phyloP scores from a whole-genome alignment of 2,888 invertebrate genomes.

The Protula sp. region DNA sequence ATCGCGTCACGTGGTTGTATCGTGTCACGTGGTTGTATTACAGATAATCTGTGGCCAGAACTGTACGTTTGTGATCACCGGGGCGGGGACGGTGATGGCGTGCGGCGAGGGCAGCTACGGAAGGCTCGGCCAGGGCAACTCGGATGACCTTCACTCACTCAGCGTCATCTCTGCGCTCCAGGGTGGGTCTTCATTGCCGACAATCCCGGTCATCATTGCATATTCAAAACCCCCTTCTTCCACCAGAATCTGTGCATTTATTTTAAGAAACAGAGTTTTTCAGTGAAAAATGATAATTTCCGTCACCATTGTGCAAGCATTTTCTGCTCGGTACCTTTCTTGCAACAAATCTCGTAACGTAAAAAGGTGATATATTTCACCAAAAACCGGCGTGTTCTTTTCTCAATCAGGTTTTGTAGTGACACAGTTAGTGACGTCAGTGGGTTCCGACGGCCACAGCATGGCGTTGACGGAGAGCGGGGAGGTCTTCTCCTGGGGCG shows the following conservation, averaged over 20 bases:
- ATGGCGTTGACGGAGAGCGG: slow-evolving; percentile 64
- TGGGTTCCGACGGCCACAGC: slow-evolving; percentile 65
- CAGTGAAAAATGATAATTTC: too few species aligned
- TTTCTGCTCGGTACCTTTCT: too few species aligned
- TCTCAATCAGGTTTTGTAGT: slow-evolving; percentile 65
- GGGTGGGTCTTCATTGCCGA: too few species aligned
- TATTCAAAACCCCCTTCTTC: too few species aligned
- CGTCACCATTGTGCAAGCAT: too few species aligned
- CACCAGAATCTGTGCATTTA: too few species aligned
- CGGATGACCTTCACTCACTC: slow-evolving; percentile 61
- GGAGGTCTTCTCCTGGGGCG: slow-evolving; percentile 66
- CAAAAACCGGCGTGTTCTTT: too few species aligned
- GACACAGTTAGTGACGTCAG: slow-evolving; percentile 62
- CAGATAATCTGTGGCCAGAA: slow-evolving; percentile 65
- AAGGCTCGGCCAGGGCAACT: slow-evolving; percentile 63
- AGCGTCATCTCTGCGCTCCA: slow-evolving; percentile 62
- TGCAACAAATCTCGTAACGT: too few species aligned
- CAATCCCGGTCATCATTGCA: not conserved
- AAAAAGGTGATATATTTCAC: too few species aligned
- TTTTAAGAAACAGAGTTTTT: too few species aligned
- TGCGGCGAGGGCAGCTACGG: slow-evolving; percentile 67
- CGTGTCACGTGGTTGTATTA: too few species aligned
- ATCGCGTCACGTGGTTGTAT: too few species aligned
- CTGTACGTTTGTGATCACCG: slow-evolving; percentile 63
- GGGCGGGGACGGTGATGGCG: slow-evolving; percentile 62